These are phyloP conservation scores for Eulimnadia texana DNA, from an alignment of 1,140 invertebrate species.

Conservation along the genomic window DNA sequence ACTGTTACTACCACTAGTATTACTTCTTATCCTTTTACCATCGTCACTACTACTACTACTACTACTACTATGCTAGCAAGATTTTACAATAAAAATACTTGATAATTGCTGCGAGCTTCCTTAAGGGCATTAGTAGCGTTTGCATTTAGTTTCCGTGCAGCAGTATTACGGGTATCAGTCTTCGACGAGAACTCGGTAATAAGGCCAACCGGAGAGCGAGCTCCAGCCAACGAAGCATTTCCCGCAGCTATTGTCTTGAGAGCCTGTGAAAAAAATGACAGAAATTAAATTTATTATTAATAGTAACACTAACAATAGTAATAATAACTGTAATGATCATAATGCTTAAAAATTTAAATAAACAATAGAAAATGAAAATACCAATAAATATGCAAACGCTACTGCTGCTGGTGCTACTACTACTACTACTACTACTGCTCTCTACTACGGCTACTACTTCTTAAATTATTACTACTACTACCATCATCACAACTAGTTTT, in stretches of 20 bases:
- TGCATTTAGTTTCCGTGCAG: constrained; percentile 2
- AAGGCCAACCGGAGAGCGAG: background rate
- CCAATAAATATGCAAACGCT: too few relatives aligned
- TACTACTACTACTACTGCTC: too few relatives aligned
- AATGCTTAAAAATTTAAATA: background rate
- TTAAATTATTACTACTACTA: too few relatives aligned
- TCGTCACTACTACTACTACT: too few relatives aligned
- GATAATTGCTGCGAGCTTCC: background rate
- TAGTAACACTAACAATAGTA: too few relatives aligned
- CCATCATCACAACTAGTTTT: too few relatives aligned
- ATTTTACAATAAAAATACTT: background rate
- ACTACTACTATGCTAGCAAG: too few relatives aligned
- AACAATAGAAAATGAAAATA: background rate
- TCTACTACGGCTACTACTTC: too few relatives aligned
- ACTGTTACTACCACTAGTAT: too few relatives aligned
- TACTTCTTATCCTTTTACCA: too few relatives aligned
- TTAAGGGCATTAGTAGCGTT: constrained; percentile 1
- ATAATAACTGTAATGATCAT: too few relatives aligned
- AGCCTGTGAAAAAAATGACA: constrained; percentile 1
- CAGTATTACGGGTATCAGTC: background rate
- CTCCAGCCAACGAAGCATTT: background rate
- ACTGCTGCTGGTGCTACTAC: too few relatives aligned
- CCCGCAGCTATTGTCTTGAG: background rate
- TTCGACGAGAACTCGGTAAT: constrained; percentile 4
- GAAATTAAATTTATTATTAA: background rate